Base-by-base conservation (phyloP, 2,888 invertebrate genomes). In the Tachina lurida region DNA sequence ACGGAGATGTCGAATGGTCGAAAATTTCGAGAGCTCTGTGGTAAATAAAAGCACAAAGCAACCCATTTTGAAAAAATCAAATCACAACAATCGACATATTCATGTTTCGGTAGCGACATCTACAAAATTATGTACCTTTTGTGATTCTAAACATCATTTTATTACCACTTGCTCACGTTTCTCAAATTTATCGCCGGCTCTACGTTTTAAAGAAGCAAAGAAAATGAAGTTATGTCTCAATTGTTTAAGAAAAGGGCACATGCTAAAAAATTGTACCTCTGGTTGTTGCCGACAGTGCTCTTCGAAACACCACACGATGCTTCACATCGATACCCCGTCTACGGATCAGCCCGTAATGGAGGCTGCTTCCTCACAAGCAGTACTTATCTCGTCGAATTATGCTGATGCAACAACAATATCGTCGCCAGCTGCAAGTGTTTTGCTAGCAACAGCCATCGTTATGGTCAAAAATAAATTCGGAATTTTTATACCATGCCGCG, bases 171-270 rank as follows among this genome's bases (percentile, higher is more conserved):
- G 83, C 39, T 41, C 73, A 0, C 47, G 47, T 43, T 83, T 83
- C 52, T 45, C 17, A 22, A 83, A 78, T 77, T 77, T 77, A 22
- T 77, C 77, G 15, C 82, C 73, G 2, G 4, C 45, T 1, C 12
- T 83, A 4, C 77, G 60, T 15, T 70, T 79, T 19, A 71, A 79
- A 19, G 73, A 80, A 43, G 47, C 17, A 2, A 52, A 70, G 43
- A 78, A 13, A 5, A 41, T 77, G 49, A 62, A 47, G 68, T 47
- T 88, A 41, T 88, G 86, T 15, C 58, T 87, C 7, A 88, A 88
- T 56, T 88, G 87, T 19, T 60, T 87, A 39, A 5, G 12, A 47
- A 5, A 13, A 15, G 47, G 87, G 0, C 87, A 87, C 70, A 70
- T 84, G 41, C 22, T 84, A 17, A 81, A 86, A 58, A 80, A 70